Base-by-base conservation (phyloP, 2,888 invertebrate species). In the Cantharis nigra region DNA sequence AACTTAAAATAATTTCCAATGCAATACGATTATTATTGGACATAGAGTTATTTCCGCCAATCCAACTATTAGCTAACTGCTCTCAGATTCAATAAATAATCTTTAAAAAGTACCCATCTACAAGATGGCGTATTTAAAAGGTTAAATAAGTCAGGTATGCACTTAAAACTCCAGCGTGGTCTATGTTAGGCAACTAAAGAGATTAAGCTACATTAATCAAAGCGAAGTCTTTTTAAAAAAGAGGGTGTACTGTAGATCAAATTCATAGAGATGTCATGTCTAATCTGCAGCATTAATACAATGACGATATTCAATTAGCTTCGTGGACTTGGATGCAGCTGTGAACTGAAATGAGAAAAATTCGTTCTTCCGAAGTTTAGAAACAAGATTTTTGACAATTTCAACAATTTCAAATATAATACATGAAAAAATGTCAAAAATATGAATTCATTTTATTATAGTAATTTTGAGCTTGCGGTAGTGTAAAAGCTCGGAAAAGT, bases 401-500 rank as follows among this genome's bases (percentile, higher is more conserved):
- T 4, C 13, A 13, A 13, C 13, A 33, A 33, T 33, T 33, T 33
- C 3, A 33, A 4, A 33, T 33, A 13, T 13, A 13, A 49, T 7
- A n/a, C n/a, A 49, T 7, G 13, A 49, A 49, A n/a, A 49, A 49
- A 49, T 49, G 49, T n/a, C n/a, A 49, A n/a, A 33, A 49, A 49
- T 49, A 49, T 49, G 7, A 4, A 49, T 49, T 49, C n/a, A n/a
- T 7, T 49, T 49, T n/a, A 49, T 49, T 49, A n/a, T 13, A 49
- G 49, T n/a, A 49, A n/a, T 49, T 49, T 49, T 49, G 49, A 49
- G 49, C n/a, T 49, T 49, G 49, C 13, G 49, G 49, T 49, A n/a
- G n/a, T 49, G 69, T 65, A 71, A 65, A 63, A 18, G 26, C 71
- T 71, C 69, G 70, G 49, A 70, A 33, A 75, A 70, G 74, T 77